Evolutionary conservation across 1,140 invertebrate species (phyloP).

Genomic region (Proctacanthus coquilletti): DNA sequence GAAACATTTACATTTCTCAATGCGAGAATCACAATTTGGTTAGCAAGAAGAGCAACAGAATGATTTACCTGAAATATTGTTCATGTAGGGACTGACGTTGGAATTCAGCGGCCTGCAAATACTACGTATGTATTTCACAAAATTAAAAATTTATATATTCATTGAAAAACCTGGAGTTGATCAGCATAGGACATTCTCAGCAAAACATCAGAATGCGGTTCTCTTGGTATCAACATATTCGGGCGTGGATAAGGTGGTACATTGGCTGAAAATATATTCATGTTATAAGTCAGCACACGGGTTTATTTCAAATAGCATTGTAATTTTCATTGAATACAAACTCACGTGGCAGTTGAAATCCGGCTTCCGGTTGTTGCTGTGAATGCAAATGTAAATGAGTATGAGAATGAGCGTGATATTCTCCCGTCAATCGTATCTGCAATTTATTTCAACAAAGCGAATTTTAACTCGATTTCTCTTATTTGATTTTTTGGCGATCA

Average conservation of each 20-base stretch:
- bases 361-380: constrained; percentile 54
- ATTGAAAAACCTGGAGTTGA: constrained; percentile 30
- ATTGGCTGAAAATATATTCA: constrained; percentile 21
- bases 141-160: constrained; percentile 15
- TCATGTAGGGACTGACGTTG: constrained; percentile 29
- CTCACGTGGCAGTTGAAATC: constrained; percentile 33
- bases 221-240: constrained; percentile 32
- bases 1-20: not conserved
- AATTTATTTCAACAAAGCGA: constrained; percentile 22
- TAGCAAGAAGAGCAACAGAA: not conserved
- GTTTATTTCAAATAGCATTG: constrained; percentile 3
- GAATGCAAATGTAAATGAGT: constrained; percentile 79
- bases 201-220: constrained; percentile 29
- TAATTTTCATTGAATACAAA: constrained; percentile 22
- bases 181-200: constrained; percentile 30
- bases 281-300: not conserved
- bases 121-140: constrained; percentile 31
- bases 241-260: constrained; percentile 30
- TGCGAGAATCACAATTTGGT: not conserved
- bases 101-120: constrained; percentile 31
- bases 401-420: constrained; percentile 63
- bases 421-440: constrained; percentile 33
- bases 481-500: constrained; percentile 6
- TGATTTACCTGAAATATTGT: constrained; percentile 28
- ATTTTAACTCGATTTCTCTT: constrained; percentile 12